A percentile compares a stretch with the other conserved stretches of the same genome.
phyloP scores from a whole-genome alignment of 53 echinoderm and acorn worm genomes.

The Henricia sp. region DNA sequence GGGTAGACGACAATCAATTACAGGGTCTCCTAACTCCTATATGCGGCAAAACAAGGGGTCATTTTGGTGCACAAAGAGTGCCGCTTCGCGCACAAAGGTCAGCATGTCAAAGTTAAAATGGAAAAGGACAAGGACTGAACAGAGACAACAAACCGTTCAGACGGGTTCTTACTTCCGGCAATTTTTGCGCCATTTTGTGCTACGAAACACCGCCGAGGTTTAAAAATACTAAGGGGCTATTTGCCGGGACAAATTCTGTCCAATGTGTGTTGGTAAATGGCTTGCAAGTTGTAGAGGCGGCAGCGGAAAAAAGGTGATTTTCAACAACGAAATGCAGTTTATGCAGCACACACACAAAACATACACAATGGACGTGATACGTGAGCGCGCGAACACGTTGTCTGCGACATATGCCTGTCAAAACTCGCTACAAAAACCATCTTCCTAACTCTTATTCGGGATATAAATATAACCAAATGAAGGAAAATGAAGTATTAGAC shows the following conservation, averaged over 20 bases:
- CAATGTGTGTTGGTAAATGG: no score
- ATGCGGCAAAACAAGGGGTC: slow-evolving; percentile 60
- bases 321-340: not conserved
- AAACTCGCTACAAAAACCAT: slow-evolving; percentile 38
- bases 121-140: slow-evolving; percentile 44
- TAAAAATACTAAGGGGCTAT: not conserved
- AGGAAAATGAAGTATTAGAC: slow-evolving; percentile 12
- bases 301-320: slow-evolving; percentile 4
- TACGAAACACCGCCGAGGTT: not conserved
- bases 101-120: slow-evolving; percentile 68
- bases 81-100: slow-evolving; percentile 70
- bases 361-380: no score
- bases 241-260: not conserved
- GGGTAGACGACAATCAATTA: slow-evolving; percentile 28
- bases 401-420: slow-evolving; percentile 43
- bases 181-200: not conserved
- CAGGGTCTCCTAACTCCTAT: slow-evolving; percentile 25
- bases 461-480: slow-evolving; percentile 13
- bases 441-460: slow-evolving; percentile 10
- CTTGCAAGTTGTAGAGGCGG: no score
- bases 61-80: slow-evolving; percentile 68
- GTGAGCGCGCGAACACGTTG: slow-evolving; percentile 11
- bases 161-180: slow-evolving; percentile 38
- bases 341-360: not conserved
- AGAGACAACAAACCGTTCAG: slow-evolving; percentile 46